Evolutionary conservation across 2,797 vertebrate species (phyloP), one percentile per base, ranked within the genome.

Genomic region (Psittacula echo): DNA sequence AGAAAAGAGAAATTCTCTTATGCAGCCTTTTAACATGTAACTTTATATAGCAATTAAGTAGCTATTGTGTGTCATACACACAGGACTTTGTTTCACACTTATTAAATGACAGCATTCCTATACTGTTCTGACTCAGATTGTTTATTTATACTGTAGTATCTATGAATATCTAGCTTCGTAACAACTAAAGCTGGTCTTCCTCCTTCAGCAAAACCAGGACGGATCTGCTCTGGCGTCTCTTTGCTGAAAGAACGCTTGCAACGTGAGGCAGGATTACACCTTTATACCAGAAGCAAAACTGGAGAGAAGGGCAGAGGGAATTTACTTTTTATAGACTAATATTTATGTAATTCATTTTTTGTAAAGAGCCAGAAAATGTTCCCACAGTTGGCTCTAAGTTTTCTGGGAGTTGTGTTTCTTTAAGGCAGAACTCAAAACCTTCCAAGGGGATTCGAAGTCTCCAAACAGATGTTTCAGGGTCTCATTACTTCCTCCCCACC

Each of bases 401-500:
- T 96, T 96, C 95, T 88, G 66, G 68, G 94, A 96, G 90, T n/a
- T 93, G 44, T 92, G 91, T 96, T 96, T 96, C 93, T 96, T 96
- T 97, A 96, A 97, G 95, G 73, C 84, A 93, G 75, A 97, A 97
- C 60, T 93, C 95, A 96, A 96, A 97, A 96, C 94, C 90, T 95
- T 97, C 95, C 74, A 87, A 89, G 94, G 95, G 96, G 86, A 96
- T 94, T 97, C 19, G 3, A 95, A 96, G 89, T 82, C 96, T 92
- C 96, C 86, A 89, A 96, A 93, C 95, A 97, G 94, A 95, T 91
- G 84, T 93, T 94, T 90, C 89, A 85, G 89, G 81, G 92, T 87
- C 92, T 95, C 86, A 83, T 72, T 68, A 92, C 66, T 95, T 96
- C 95, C 95, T 96, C 88, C 82, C 85, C 93, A 94, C 95, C 96